Evolutionary conservation across 2,888 invertebrate species (phyloP), one percentile per base, ranked within the genome.

Genomic region (Acanthosepion lycidas): DNA sequence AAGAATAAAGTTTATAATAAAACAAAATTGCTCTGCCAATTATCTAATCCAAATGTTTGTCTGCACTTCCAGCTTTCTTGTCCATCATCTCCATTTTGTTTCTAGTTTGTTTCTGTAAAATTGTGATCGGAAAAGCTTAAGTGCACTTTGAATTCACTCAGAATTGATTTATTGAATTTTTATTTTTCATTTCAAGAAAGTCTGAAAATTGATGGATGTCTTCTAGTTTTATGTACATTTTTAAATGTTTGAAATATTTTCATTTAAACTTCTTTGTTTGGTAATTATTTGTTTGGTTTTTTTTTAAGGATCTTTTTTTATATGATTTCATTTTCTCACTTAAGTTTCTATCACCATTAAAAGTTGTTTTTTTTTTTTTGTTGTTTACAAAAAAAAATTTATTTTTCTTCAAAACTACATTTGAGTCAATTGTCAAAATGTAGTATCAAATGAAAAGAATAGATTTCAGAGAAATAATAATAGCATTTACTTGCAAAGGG

Each of bases 111-210:
- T 78, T n/a, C n/a, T n/a, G 12, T n/a, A 78, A n/a, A 78, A 78
- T 78, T 78, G n/a, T n/a, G 78, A 78, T 78, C 78, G 78, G 78
- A n/a, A 78, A 78, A 78, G 8, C n/a, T 78, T 78, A 78, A 78
- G 78, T 78, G 78, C 78, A 78, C 78, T 78, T 78, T 78, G 78
- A 78, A 78, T 78, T 78, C 78, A 78, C 78, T 78, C 78, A 78
- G 18, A 78, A 78, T 78, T 33, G 78, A 78, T 78, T 78, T 78
- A 78, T 78, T 33, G 78, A 78, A 78, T 78, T 78, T 78, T 78
- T n/a, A 15, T 78, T 78, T 42, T 78, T 78, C 78, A n/a, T 78
- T 78, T 78, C n/a, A 33, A 33, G 78, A 78, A 78, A 78, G 78
- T 78, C n/a, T 78, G 78, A 78, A 78, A 78, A 78, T 78, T 78